Base-by-base conservation (phyloP, 2,113 vertebrate species). In the Pseudopodoces humilis region DNA sequence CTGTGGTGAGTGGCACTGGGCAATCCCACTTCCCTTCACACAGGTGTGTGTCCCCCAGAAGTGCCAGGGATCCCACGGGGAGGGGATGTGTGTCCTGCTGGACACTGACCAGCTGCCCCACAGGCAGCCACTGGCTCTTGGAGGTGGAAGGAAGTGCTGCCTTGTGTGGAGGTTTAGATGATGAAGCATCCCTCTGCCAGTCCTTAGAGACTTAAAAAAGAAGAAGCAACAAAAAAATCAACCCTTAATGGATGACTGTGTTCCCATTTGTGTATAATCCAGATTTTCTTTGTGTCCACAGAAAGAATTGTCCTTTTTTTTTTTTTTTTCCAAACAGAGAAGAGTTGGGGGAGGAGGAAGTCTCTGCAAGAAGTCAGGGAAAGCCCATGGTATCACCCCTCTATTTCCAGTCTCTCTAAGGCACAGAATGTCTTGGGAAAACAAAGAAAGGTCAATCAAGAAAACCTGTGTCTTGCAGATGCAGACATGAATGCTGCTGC, bases 51-150 rank as follows among this genome's bases (percentile, higher is more conserved):
- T 5, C 41, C 33, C 56, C 6, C 44, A n/a, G 52, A 1, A 9
- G 14, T 12, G 39, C 13, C 1, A 0, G 3, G 50, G 44, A n/a
- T 30, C 46, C 65, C 43, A 2, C 0, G 3, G 39, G 19, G 35
- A 47, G 33, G 0, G 2, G 31, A 21, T 4, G 1, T 0, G 0
- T 46, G n/a, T 28, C 33, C 62, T 75, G 65, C 31, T 2, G 2
- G 8, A n/a, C 27, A 30, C 30, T 11, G 14, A 30, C 17, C n/a
- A 12, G 33, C 67, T 21, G 41, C 88, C 53, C 39, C 5, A 0
- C 13, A 35, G 60, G 24, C 43, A 10, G 17, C 5, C 31, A 24
- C 30, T 19, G 41, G 15, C 37, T 35, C n/a, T 9, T 46, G 49
- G 25, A 88, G 30, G 25, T 56, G 21, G 43, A 85, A 83, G 15